Evolutionary conservation across 2,797 vertebrate genomes (phyloP).

Genomic region (Astyanax mexicanus): DNA sequence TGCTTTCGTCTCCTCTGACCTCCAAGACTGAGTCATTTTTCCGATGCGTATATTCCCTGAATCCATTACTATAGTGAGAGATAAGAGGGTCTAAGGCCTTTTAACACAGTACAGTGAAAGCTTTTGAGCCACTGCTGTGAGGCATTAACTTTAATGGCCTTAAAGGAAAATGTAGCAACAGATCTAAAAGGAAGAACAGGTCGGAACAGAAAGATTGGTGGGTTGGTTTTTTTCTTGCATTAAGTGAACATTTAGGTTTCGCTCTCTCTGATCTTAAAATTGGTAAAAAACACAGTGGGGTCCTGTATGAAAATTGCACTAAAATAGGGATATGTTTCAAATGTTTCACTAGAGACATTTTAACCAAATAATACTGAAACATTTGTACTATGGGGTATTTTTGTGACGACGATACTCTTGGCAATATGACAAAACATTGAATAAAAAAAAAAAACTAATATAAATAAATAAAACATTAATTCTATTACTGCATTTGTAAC

Average conservation of each 20-base stretch:
- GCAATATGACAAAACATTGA: no score
- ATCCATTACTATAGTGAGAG: not conserved
- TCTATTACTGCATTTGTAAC: no score
- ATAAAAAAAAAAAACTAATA: no score
- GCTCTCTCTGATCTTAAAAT: not conserved
- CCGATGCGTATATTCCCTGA: not conserved
- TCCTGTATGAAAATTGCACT: no score
- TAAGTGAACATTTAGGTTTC: not conserved
- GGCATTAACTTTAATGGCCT: not conserved
- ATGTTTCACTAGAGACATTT: no score
- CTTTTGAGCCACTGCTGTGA: not conserved
- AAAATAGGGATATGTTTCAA: no score
- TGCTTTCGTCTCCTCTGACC: not conserved
- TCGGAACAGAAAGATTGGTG: not conserved
- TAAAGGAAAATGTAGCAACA: not conserved
- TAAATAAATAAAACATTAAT: no score
- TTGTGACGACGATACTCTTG: no score
- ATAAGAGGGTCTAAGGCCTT: not conserved
- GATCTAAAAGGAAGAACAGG: not conserved
- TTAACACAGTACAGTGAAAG: not conserved
- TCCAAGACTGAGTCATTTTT: not conserved
- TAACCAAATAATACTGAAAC: no score
- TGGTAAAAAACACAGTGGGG: not conserved
- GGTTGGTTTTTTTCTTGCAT: no score
- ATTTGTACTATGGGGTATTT: no score